Conservation (phyloP, 2,113 vertebrate genomes). For the Paraplagusia blochii region DNA sequence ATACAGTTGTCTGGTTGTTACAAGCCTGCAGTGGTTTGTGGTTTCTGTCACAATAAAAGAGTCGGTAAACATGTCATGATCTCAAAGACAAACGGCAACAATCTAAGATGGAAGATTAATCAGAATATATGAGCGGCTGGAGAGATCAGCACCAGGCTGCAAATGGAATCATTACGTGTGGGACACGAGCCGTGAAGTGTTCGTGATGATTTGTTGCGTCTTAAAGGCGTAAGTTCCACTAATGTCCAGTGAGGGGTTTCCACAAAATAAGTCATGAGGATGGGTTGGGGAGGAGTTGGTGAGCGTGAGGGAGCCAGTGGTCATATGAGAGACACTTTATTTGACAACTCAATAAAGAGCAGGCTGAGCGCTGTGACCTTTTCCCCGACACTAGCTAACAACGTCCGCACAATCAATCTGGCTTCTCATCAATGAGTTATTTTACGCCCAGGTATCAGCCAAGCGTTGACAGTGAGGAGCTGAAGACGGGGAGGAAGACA, state of each 20-base stretch:
- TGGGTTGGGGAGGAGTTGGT: neutral
- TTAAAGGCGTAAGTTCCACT: conserved; percentile 11
- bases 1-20: too few relatives aligned
- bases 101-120: conserved; percentile 14
- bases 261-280: conserved; percentile 1
- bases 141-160: neutral
- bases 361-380: conserved; percentile 23
- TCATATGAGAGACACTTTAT: conserved; percentile 2
- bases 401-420: conserved; percentile 48
- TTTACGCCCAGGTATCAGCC: conserved; percentile 39
- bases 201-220: conserved; percentile 6
- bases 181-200: neutral
- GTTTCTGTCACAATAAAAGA: too few relatives aligned
- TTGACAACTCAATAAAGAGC: conserved; percentile 32
- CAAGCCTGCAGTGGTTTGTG: too few relatives aligned
- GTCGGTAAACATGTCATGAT: neutral
- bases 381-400: conserved; percentile 24
- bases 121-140: conserved; percentile 11
- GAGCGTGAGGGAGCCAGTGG: conserved; percentile 2
- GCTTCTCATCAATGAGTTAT: conserved; percentile 23
- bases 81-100: conserved; percentile 23
- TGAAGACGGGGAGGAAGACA: conserved; percentile 15
- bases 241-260: neutral
- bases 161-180: conserved; percentile 18
- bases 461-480: conserved; percentile 25